Percentiles rank a stretch among this genome's conserved stretches.
Conservation (phyloP, 2,113 vertebrate genomes). For the Sceloporus tristichus region DNA sequence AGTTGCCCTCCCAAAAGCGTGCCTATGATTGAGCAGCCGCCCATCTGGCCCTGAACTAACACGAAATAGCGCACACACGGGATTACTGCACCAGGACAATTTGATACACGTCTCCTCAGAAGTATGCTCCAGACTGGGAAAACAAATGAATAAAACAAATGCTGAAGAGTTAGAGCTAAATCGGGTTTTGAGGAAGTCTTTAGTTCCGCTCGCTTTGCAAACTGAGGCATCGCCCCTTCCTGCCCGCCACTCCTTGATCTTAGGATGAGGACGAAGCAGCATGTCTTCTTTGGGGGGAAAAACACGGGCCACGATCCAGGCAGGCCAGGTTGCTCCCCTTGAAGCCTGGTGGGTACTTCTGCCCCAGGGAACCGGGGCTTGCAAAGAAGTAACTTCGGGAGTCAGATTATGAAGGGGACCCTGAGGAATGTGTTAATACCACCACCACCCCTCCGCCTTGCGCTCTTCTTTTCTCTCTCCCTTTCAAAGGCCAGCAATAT, state of each 20-base stretch:
- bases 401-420: background rate
- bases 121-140: conserved; percentile 4
- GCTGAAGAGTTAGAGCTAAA: conserved; percentile 28
- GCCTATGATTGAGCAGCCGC: background rate
- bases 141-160: no score
- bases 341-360: no score
- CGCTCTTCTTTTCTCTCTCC: background rate
- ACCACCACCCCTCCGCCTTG: no score
- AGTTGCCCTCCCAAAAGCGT: no score
- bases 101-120: conserved; percentile 50
- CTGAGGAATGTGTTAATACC: background rate
- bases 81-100: background rate
- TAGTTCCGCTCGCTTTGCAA: conserved; percentile 48
- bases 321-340: no score
- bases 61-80: background rate
- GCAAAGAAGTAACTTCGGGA: no score
- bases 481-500: background rate
- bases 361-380: background rate
- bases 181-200: conserved; percentile 59
- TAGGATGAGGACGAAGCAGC: background rate
- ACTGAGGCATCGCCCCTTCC: conserved; percentile 39
- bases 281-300: background rate
- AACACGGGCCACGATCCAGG: background rate
- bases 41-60: background rate
- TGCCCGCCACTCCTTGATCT: no score